A percentile compares a stretch with the other conserved stretches of the same genome.
Evolutionary conservation across 2,113 vertebrate species (phyloP).

Genomic region (Setophaga coronata): DNA sequence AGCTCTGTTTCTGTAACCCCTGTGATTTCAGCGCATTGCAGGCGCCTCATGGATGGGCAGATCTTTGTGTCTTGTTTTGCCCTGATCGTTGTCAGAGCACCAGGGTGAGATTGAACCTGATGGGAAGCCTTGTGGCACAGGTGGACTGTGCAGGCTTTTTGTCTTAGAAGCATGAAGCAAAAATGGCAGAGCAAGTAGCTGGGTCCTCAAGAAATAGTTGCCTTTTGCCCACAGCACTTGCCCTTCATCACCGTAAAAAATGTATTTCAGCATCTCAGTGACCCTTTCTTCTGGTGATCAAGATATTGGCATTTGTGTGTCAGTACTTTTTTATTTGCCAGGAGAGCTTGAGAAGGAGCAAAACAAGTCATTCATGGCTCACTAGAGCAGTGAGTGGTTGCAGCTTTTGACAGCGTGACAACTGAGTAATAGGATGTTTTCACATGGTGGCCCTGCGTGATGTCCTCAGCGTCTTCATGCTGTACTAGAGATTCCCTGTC

Average conservation of each 20-base stretch:
- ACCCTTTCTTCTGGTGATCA: neutral
- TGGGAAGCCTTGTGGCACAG: neutral
- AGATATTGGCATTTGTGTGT: neutral
- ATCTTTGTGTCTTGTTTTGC: neutral
- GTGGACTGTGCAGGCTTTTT: neutral
- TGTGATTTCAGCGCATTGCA: neutral
- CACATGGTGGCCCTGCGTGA: neutral
- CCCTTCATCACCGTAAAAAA: neutral
- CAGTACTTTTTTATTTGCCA: neutral
- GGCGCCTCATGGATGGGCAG: neutral
- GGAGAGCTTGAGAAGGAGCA: neutral
- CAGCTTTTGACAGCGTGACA: neutral
- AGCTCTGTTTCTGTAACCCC: neutral
- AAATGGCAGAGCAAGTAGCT: neutral
- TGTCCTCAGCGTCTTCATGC: neutral
- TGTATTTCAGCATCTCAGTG: neutral
- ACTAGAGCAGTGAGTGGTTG: neutral
- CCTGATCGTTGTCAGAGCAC: neutral
- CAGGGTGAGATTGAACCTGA: neutral
- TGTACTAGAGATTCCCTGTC: neutral
- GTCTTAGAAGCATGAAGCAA: neutral
- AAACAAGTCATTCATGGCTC: constrained; percentile 4
- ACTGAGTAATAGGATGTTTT: neutral
- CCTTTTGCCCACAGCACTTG: neutral
- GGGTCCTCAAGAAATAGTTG: neutral